Evolutionary conservation across 2,797 vertebrate species (phyloP).

Genomic region (Phataginus tetradactyla): DNA sequence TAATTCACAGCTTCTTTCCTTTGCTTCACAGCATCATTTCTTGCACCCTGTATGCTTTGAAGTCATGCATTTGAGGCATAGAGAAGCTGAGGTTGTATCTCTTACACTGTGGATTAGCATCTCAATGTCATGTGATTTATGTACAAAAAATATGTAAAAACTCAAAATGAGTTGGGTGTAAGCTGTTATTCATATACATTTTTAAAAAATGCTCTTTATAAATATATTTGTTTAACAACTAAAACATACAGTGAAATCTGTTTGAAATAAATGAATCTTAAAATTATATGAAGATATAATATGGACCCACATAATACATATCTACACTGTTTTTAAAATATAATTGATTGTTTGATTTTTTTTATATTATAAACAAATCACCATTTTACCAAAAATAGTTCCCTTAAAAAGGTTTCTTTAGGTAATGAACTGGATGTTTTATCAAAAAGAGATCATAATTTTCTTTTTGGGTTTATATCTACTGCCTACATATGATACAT

Average conservation of each 20-base stretch:
- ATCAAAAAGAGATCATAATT: not conserved
- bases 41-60: not conserved
- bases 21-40: not conserved
- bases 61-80: not conserved
- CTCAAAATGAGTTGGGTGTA: not conserved
- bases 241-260: not conserved
- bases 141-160: not conserved
- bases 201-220: not conserved
- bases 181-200: not conserved
- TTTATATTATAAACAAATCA: not conserved
- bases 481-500: not conserved
- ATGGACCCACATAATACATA: not conserved
- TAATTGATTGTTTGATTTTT: not conserved
- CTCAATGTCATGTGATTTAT: not conserved
- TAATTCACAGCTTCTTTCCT: slow-evolving; percentile 17
- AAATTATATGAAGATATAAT: not conserved
- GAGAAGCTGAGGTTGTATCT: not conserved
- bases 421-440: not conserved
- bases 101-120: not conserved
- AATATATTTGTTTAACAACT: not conserved
- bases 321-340: not conserved
- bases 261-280: not conserved
- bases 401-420: not conserved
- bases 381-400: slow-evolving; percentile 1
- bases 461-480: not conserved